Base-by-base conservation (phyloP, 30 jellyfish, hydroid and myxozoan genomes). In the Rhopilema esculentum region DNA sequence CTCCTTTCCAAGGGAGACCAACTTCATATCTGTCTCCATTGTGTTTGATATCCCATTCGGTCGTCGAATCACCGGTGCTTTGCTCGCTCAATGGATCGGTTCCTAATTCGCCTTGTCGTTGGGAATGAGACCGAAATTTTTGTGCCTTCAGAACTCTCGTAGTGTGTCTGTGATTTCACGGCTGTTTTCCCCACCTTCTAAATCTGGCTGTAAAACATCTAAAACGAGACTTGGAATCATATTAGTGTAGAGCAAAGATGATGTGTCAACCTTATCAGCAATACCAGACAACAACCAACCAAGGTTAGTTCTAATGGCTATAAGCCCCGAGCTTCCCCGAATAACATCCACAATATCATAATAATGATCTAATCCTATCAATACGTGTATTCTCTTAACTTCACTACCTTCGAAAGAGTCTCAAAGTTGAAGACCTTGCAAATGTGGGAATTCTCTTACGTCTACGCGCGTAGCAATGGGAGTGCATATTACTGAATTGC, bases 1-100 rank as follows among this genome's bases (percentile, higher is more conserved):
- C 91, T 66, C 17, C 73, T 84, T 65, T 83, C 91, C 91, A 83
- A 18, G 85, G 91, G 79, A 83, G 85, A 76, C 85, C 72, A 32
- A 83, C 91, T 76, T 83, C 91, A 48, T 83, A 83, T 49, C 85
- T 27, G 1, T 19, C 29, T 1, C 79, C 91, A 27, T 83, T 83
- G 79, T 51, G 57, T 33, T 83, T 69, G 33, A 83, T 70, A 2
- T 83, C 83, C 12, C 49, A 66, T 32, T 66, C 75, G 9, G 16
- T 49, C 61, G 8, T 24, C n/a, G 20, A 18, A 27, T 40, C 27
- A 19, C 29, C 22, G 72, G 28, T 31, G 40, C 51, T 17, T 0
- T n/a, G 63, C 49, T 27, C 49, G 21, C 25, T n/a, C 25, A 16
- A 57, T 24, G 28, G 22, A 20, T 61, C 25, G 26, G 25, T 49